Percentiles rank a stretch among this genome's conserved stretches.
These are phyloP conservation scores for Oncorhynchus keta DNA, from an alignment of 2,113 vertebrate genomes.

Conservation along the genomic window DNA sequence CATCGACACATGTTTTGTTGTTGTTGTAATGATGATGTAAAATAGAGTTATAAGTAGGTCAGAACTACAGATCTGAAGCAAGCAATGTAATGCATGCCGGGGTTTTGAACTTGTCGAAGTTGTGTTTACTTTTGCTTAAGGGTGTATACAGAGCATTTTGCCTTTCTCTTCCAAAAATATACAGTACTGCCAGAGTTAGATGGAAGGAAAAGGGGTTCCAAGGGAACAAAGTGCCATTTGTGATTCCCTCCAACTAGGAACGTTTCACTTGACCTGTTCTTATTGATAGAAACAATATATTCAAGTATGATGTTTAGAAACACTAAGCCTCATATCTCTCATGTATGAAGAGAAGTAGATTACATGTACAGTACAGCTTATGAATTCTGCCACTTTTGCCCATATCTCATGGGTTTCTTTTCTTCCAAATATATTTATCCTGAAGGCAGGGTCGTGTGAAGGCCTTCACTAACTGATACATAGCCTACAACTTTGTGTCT, in stretches of 20 bases:
- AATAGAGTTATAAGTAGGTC: slow-evolving; percentile 27
- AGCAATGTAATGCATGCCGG: slow-evolving; percentile 62
- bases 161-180: slow-evolving; percentile 65
- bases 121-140: slow-evolving; percentile 56
- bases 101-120: slow-evolving; percentile 53
- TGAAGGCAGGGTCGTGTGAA: slow-evolving; percentile 34
- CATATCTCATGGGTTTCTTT: slow-evolving; percentile 27
- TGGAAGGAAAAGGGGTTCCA: slow-evolving; percentile 24
- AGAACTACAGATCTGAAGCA: slow-evolving; percentile 55
- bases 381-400: slow-evolving; percentile 35
- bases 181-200: slow-evolving; percentile 49
- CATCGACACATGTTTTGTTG: slow-evolving; percentile 43
- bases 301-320: slow-evolving; percentile 13
- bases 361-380: background rate
- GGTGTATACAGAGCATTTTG: slow-evolving; percentile 54
- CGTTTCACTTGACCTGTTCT: background rate
- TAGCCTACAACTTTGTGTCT: slow-evolving; percentile 21
- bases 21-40: slow-evolving; percentile 50
- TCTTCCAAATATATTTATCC: slow-evolving; percentile 31
- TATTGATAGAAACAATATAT: background rate
- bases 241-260: slow-evolving; percentile 18
- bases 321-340: slow-evolving; percentile 29
- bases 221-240: slow-evolving; percentile 61
- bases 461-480: slow-evolving; percentile 24
- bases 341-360: slow-evolving; percentile 5